Base-by-base conservation (phyloP, 2,888 invertebrate species). In the Thera britannica region DNA sequence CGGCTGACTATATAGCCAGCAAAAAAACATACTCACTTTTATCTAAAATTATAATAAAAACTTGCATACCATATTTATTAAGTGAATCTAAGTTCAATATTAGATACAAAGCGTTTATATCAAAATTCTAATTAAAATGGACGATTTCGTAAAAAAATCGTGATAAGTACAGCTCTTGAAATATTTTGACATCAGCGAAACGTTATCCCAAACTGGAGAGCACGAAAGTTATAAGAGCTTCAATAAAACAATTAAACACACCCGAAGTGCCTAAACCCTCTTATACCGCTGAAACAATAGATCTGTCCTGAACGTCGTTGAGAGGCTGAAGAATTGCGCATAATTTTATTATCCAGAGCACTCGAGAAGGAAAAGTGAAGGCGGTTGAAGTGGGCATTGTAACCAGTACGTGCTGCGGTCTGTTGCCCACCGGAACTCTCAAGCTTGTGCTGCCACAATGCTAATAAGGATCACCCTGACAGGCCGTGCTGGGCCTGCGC, bases 311-410 rank as follows among this genome's bases (percentile, higher is more conserved):
- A 83, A 83, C 80, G 83, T 73, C 76, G 79, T 82, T 67, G 72
- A 84, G 83, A 72, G 79, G 73, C 74, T 77, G 77, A 82, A 83
- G 79, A 83, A 83, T 82, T 81, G 80, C 79, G 83, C 80, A 83
- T 82, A 81, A 80, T 84, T 85, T 83, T 87, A 84, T 88, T 86
- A 85, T 88, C 83, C 83, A 78, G 76, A 77, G 73, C 79, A 83
- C 86, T 86, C 81, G 79, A 84, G 75, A 77, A 76, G 77, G 79
- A 83, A 86, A 86, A 86, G 85, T 82, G 83, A 85, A 86, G 83
- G 76, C 80, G 79, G 80, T 76, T 80, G 65, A 79, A 86, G 86
- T 77, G 82, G 77, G 82, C 80, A 83, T 87, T 86, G 85, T 85
- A 81, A 72, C 74, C 79, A 82, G 81, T 81, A 85, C 85, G 84